phyloP scores from a whole-genome alignment of 2,888 invertebrate species.

The Melanotus villosus region DNA sequence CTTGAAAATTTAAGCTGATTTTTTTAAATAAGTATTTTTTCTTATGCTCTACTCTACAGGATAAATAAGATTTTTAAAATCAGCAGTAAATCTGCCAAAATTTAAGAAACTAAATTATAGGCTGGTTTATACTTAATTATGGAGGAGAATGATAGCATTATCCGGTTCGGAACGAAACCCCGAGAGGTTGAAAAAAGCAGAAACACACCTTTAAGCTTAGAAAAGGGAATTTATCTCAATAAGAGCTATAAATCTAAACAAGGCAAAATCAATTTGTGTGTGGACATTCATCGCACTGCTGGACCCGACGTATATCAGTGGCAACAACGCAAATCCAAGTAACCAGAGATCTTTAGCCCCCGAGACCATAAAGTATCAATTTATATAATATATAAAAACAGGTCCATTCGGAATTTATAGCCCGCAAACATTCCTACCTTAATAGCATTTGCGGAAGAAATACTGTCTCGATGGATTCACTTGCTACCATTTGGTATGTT shows the following conservation, averaged over 20 bases:
- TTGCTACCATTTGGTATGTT: background rate
- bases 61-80: no score
- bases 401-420: conserved; percentile 60
- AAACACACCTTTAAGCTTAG: conserved; percentile 44
- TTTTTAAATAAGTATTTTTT: no score
- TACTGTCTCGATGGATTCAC: conserved; percentile 10
- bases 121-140: conserved; percentile 8
- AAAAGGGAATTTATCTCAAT: conserved; percentile 64
- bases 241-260: conserved; percentile 63
- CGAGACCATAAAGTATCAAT: conserved; percentile 64
- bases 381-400: conserved; percentile 59
- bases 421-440: conserved; percentile 61
- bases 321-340: conserved; percentile 58
- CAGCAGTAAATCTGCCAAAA: no score
- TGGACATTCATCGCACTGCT: conserved; percentile 57
- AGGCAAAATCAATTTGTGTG: conserved; percentile 63
- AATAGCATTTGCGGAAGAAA: conserved; percentile 53
- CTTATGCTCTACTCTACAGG: no score
- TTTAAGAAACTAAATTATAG: no score
- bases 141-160: background rate
- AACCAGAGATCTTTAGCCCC: conserved; percentile 61
- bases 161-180: background rate
- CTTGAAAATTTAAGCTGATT: no score
- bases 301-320: conserved; percentile 53
- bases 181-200: conserved; percentile 11